Conservation (phyloP, 2,888 invertebrate species). For the Lottia gigantea region DNA sequence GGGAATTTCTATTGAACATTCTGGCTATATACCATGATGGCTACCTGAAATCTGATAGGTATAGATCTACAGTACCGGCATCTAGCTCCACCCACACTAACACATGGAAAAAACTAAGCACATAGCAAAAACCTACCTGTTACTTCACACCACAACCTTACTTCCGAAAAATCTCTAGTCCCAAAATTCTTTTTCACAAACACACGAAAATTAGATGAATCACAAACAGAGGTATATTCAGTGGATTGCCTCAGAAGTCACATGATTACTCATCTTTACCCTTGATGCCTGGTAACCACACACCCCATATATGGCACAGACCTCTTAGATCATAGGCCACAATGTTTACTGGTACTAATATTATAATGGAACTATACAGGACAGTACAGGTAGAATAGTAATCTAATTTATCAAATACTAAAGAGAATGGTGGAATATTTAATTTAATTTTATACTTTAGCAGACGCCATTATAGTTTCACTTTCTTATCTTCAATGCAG, state of each 20-base stretch:
- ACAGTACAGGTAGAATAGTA: too few relatives aligned
- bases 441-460: too few relatives aligned
- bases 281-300: constrained; percentile 15
- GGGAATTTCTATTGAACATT: too few relatives aligned
- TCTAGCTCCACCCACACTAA: background rate
- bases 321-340: background rate
- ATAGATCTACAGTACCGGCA: background rate
- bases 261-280: constrained; percentile 26
- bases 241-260: constrained; percentile 22
- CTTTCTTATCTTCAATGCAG: background rate
- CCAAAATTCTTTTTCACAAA: background rate
- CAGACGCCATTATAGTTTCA: too few relatives aligned
- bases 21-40: too few relatives aligned
- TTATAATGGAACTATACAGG: too few relatives aligned
- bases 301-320: constrained; percentile 20
- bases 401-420: too few relatives aligned
- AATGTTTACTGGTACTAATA: too few relatives aligned
- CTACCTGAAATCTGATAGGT: background rate
- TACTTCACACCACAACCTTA: background rate
- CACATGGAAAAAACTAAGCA: background rate
- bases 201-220: constrained; percentile 14
- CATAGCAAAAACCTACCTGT: background rate
- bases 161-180: constrained; percentile 14
- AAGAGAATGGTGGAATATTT: too few relatives aligned
- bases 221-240: constrained; percentile 16